These are phyloP conservation scores for Ectemnius lituratus DNA, from an alignment of 2,888 invertebrate species.

Conservation along the genomic window DNA sequence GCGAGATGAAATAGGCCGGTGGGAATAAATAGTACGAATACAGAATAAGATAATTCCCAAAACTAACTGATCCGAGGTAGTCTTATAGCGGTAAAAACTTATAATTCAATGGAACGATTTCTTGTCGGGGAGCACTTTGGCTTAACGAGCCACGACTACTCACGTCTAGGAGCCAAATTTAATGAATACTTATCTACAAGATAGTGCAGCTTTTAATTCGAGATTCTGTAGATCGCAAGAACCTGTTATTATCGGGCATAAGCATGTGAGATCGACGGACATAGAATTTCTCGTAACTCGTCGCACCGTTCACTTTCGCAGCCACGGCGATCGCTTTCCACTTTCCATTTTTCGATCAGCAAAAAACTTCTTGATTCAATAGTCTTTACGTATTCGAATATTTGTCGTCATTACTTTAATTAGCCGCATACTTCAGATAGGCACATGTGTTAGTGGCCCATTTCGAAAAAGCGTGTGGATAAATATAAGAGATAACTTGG, in stretches of 20 bases:
- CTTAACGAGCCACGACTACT: neutral
- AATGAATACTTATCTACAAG: slow-evolving; percentile 8
- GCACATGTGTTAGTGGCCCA: too few species aligned
- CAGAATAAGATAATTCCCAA: neutral
- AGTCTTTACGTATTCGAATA: too few species aligned
- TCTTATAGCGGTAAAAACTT: too few species aligned
- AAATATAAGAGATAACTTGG: too few species aligned
- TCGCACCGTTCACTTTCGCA: slow-evolving; percentile 28
- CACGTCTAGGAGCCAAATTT: neutral
- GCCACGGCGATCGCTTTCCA: slow-evolving; percentile 12
- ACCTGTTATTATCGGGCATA: slow-evolving; percentile 27
- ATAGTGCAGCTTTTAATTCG: neutral
- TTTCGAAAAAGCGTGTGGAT: too few species aligned
- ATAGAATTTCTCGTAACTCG: neutral
- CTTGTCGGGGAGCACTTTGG: neutral
- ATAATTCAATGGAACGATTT: too few species aligned
- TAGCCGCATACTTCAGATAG: too few species aligned
- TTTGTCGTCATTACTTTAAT: too few species aligned
- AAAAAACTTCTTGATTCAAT: neutral
- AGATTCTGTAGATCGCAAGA: slow-evolving; percentile 19
- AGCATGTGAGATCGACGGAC: slow-evolving; percentile 29
- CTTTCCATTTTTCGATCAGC: slow-evolving; percentile 32
- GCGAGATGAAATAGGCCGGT: slow-evolving; percentile 29
- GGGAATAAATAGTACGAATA: neutral
- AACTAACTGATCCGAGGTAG: neutral